Base-by-base conservation (phyloP, 2,113 vertebrate genomes). In the Corythaeola cristata region DNA sequence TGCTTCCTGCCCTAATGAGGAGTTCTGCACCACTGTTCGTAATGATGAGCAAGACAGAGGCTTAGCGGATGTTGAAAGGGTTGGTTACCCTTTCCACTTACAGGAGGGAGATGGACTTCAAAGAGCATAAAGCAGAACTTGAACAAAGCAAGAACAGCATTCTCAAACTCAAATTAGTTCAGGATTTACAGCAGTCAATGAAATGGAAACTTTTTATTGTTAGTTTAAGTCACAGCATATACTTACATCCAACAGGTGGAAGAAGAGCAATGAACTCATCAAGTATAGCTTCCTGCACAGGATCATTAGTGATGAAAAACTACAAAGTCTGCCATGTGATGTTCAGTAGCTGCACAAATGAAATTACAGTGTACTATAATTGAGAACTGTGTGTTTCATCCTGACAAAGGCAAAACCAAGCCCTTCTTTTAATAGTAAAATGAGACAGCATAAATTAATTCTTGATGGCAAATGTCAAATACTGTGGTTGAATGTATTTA, bases 1-100 rank as follows among this genome's bases (percentile, higher is more conserved):
- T 78, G 60, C 71, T 90, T 95, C 76, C 80, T 93, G 83, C 47
- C 60, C 47, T 96, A 95, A 96, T 92, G 95, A 94, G 93, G n/a
- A 88, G 66, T 81, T 94, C 86, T 93, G 75, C 24, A 71, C 44
- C 89, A 75, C 64, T 78, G 44, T 33, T 96, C 35, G 69, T 94
- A 93, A 90, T 0, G 44, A 92, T 50, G 73, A 78, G 49, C 60
- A 56, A 87, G 73, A 90, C 28, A 68, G 85, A 84, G 41, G 86
- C 73, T 89, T 81, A 95, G 73, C 2, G 6, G 60, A 64, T 37
- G 24, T 50, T 90, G 90, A 94, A 96, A 96, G 56, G 8, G 9
- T 86, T 93, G 80, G 86, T 85, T 96, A 68, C 60, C 18, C 22
- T 85, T 94, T 78, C 86, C 83, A 37, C 64, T 63, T 92, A 84